phyloP scores from a whole-genome alignment of 1,140 invertebrate species.

The Cheumatopsyche charites region DNA sequence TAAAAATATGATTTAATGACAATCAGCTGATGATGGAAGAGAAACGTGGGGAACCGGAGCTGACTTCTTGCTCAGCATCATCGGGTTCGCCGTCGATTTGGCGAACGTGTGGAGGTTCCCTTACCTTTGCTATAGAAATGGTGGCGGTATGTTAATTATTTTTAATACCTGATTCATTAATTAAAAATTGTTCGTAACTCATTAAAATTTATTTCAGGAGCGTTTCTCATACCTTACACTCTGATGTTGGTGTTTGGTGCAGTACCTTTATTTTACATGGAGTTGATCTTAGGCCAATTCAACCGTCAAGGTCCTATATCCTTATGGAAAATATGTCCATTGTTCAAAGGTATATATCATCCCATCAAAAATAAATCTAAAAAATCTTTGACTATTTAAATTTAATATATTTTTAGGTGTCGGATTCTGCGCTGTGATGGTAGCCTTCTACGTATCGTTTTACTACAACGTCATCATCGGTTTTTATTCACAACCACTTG shows the following conservation, averaged over 20 bases:
- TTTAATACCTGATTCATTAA: conserved; percentile 2
- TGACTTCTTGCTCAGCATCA: conserved; percentile 91
- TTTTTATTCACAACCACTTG: conserved; percentile 52
- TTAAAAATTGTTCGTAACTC: neutral
- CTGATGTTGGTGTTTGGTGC: conserved; percentile 80
- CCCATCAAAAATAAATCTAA: neutral
- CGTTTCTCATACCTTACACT: conserved; percentile 72
- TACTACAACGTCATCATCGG: conserved; percentile 93
- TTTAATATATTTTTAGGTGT: conserved; percentile 69
- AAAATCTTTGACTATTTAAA: neutral
- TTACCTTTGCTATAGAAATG: conserved; percentile 57
- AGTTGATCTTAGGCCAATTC: conserved; percentile 81
- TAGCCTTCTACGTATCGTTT: conserved; percentile 90
- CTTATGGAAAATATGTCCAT: conserved; percentile 83
- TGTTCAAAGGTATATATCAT: conserved; percentile 79
- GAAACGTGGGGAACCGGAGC: conserved; percentile 89
- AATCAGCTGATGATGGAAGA: conserved; percentile 63
- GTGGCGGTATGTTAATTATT: conserved; percentile 38
- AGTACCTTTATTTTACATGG: conserved; percentile 85
- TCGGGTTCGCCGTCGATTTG: conserved; percentile 90
- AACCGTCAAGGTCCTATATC: conserved; percentile 80
- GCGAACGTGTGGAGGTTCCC: conserved; percentile 91
- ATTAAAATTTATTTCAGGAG: conserved; percentile 58
- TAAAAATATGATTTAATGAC: neutral
- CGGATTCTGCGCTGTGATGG: conserved; percentile 86